Percentiles rank a stretch among this genome's conserved stretches.
phyloP scores from a whole-genome alignment of 2,888 invertebrate species.

The Dolomedes plantarius region DNA sequence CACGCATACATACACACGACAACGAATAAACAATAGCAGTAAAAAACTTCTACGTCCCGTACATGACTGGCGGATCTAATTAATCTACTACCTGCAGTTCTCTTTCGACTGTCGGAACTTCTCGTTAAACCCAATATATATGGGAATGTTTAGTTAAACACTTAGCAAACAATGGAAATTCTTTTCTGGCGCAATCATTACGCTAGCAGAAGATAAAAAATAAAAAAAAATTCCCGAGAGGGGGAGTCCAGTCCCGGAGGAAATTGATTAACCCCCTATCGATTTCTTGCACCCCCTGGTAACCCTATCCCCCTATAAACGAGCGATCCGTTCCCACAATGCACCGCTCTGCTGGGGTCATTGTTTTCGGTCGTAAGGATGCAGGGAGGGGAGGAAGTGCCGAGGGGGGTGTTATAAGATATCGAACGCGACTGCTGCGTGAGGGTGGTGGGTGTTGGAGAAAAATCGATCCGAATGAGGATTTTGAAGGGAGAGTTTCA shows the following conservation, averaged over 20 bases:
- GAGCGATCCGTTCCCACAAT: slow-evolving; percentile 26
- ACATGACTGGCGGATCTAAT: too few species aligned
- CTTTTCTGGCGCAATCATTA: neutral
- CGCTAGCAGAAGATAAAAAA: neutral
- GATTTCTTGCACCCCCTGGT: neutral
- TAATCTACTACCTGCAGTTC: too few species aligned
- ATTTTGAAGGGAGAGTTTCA: neutral
- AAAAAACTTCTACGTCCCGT: too few species aligned
- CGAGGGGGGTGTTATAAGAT: slow-evolving; percentile 58
- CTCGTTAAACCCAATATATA: neutral
- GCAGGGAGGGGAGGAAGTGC: neutral
- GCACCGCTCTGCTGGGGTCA: slow-evolving; percentile 39
- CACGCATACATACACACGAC: too few species aligned
- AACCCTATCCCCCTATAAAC: neutral
- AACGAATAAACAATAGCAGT: too few species aligned
- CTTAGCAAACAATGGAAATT: neutral
- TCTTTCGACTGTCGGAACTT: too few species aligned
- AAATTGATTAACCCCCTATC: slow-evolving; percentile 18
- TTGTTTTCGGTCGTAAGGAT: slow-evolving; percentile 42
- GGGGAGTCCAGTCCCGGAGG: neutral
- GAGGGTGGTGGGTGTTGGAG: neutral
- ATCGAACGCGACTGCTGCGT: slow-evolving; percentile 40
- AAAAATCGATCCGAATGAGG: neutral
- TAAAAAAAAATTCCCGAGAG: neutral
- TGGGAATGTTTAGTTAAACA: neutral